Evolutionary conservation across 2,888 invertebrate species (phyloP), one percentile per base, ranked within the genome.

Genomic region (Melinopterus prodromus): DNA sequence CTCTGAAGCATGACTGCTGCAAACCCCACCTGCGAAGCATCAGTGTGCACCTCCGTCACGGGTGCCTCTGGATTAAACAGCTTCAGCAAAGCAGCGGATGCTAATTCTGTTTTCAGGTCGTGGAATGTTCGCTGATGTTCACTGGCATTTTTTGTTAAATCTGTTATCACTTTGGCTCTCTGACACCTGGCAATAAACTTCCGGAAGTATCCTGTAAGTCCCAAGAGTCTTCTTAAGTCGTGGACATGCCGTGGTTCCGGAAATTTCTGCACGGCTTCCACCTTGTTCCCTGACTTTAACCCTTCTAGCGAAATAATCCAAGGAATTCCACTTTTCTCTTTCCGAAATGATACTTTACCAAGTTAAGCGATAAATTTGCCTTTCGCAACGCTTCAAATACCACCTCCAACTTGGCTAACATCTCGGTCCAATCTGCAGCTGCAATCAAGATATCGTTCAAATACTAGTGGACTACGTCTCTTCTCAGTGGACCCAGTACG

Each of bases 1-100:
- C 78, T 75, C 76, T 87, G 86, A n/a, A 86, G 38, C 7, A 86
- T 77, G 35, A 84, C 82, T 16, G 84, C 86, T 3, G 85, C 85
- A 5, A 84, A 78, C 0, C 85, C 86, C 0, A 70, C n/a, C n/a
- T n/a, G n/a, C n/a, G n/a, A n/a, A n/a, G n/a, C n/a, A n/a, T n/a
- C n/a, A n/a, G n/a, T n/a, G 72, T 83, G 83, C 69, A 83, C 70
- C 78, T 84, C 38, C 9, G 38, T 38, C 6, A 38, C 79, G 0
- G 69, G 16, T 14, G 82, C 79, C 36, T 80, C 81, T 0, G 81
- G 76, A 70, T 82, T 71, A 77, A 77, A 84, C n/a, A 84, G 36
- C 35, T 77, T 36, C 72, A 84, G 71, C 15, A 83, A 75, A 6
- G 38, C 6, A 6, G 38, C 9, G 6, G 6, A 6, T 9, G 38